These are phyloP conservation scores for Melanerpes aurifrons DNA, from an alignment of 2,113 vertebrate species.

Conservation along the genomic window DNA sequence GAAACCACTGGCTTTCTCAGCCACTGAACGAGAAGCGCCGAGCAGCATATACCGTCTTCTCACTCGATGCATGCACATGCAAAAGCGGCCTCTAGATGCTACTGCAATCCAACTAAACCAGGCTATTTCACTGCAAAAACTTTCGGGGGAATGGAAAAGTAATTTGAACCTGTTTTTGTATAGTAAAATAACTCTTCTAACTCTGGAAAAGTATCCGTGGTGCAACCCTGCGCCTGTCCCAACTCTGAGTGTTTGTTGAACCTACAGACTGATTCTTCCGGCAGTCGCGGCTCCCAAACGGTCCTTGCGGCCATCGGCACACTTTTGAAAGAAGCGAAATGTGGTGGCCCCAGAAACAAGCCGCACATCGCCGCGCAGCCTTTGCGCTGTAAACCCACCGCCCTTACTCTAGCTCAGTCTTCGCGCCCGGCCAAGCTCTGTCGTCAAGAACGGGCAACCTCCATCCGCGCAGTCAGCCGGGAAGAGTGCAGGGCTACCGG, in stretches of 20 bases:
- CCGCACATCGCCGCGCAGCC: background rate
- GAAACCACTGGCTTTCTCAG: background rate
- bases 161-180: background rate
- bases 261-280: background rate
- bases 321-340: background rate
- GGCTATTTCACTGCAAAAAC: background rate
- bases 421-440: accelerated
- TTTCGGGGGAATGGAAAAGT: background rate
- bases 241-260: background rate
- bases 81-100: conserved; percentile 30
- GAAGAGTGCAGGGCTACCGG: too few relatives aligned
- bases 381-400: accelerated
- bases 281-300: accelerated
- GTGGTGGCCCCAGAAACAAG: background rate
- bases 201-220: background rate
- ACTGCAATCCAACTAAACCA: conserved; percentile 22
- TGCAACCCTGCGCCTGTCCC: background rate
- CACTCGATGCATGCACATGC: background rate
- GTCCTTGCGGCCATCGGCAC: background rate
- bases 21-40: accelerated
- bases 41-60: accelerated
- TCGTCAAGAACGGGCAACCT: accelerated
- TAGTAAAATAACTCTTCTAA: background rate
- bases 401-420: background rate
- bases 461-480: background rate